Evolutionary conservation across 2,888 invertebrate species (phyloP).

Genomic region (Lycaena phlaeas): DNA sequence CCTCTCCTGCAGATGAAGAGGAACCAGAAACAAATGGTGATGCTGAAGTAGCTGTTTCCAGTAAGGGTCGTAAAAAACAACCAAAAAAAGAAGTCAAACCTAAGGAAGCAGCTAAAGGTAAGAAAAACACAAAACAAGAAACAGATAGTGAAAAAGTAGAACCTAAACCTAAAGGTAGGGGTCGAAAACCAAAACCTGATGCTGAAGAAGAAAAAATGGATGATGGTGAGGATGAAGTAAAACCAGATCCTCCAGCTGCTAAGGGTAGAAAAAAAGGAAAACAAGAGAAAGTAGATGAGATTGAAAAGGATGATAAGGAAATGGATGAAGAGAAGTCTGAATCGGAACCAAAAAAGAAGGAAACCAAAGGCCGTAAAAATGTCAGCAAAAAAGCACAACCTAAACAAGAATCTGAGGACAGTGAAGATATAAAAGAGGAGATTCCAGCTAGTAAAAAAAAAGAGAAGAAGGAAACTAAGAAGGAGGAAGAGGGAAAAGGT

Average conservation of each 20-base stretch:
- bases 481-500: constrained; percentile 48
- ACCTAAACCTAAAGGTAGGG: constrained; percentile 44
- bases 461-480: constrained; percentile 34
- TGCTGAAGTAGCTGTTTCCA: constrained; percentile 25
- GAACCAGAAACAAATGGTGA: constrained; percentile 42
- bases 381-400: constrained; percentile 40
- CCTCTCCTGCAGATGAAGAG: constrained; percentile 28
- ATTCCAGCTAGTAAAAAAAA: constrained; percentile 35
- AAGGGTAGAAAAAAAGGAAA: constrained; percentile 27
- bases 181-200: constrained; percentile 42
- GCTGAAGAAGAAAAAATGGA: constrained; percentile 36
- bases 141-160: constrained; percentile 28
- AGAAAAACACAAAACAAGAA: constrained; percentile 37
- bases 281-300: constrained; percentile 17
- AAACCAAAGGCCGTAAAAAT: constrained; percentile 41
- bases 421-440: constrained; percentile 30
- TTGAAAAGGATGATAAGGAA: constrained; percentile 18
- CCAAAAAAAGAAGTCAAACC: constrained; percentile 42
- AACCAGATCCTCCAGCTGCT: constrained; percentile 28
- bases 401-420: constrained; percentile 40
- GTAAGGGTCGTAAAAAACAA: constrained; percentile 45
- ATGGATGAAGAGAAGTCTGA: constrained; percentile 33
- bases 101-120: constrained; percentile 36
- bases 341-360: constrained; percentile 47
- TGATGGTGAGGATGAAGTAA: constrained; percentile 32